phyloP scores from a whole-genome alignment of 1,140 invertebrate genomes.

The Xylocopa sonorina region DNA sequence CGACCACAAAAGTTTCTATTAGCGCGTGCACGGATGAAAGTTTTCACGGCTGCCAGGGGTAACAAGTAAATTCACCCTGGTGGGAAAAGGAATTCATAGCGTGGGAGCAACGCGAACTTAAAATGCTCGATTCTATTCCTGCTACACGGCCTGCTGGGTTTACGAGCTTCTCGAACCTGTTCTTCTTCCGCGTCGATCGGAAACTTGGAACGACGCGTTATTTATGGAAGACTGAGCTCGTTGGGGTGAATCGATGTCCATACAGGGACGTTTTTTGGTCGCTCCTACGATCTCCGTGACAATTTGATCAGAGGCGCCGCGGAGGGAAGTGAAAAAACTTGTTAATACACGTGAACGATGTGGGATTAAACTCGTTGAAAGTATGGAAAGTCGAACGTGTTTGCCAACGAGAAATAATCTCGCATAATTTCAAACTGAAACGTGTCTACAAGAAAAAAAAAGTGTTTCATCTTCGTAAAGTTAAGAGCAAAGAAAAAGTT shows the following conservation, averaged over 20 bases:
- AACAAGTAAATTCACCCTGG: not conserved
- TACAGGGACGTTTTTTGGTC: not conserved
- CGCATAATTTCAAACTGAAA: too few relatives aligned
- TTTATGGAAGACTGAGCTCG: too few relatives aligned
- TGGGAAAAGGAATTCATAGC: constrained; percentile 10
- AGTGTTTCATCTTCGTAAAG: too few relatives aligned
- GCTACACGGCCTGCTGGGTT: not conserved
- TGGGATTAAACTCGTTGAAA: too few relatives aligned
- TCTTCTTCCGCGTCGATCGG: not conserved
- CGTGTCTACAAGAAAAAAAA: too few relatives aligned
- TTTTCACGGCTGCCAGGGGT: not conserved
- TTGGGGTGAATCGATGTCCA: not conserved
- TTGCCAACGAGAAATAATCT: too few relatives aligned
- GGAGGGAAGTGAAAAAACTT: not conserved
- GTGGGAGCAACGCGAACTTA: not conserved
- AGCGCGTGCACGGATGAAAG: constrained; percentile 19
- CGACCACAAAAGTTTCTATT: not conserved
- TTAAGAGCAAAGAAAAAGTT: too few relatives aligned
- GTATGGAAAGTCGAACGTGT: too few relatives aligned
- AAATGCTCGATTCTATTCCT: constrained; percentile 25
- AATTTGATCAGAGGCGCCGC: not conserved
- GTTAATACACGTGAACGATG: too few relatives aligned
- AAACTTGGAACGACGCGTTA: too few relatives aligned
- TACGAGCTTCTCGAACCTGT: not conserved
- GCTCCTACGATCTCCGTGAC: not conserved